Evolutionary conservation across 2,888 invertebrate genomes (phyloP).

Genomic region (Athripsodes cinereus): DNA sequence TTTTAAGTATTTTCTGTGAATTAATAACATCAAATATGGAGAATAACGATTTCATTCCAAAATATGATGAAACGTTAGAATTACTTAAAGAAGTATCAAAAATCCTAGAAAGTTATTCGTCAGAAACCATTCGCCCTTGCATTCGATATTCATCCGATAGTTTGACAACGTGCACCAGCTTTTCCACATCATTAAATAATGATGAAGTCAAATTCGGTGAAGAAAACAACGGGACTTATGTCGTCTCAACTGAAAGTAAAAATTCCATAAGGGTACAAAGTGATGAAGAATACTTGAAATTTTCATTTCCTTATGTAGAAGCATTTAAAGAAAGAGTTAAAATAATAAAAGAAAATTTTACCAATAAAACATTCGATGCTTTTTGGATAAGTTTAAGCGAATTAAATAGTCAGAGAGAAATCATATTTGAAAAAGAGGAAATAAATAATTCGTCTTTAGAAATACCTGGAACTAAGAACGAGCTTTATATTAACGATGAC

Average conservation of each 20-base stretch:
- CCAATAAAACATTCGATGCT: background rate
- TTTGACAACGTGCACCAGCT: background rate
- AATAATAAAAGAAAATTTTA: background rate
- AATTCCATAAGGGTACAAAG: background rate
- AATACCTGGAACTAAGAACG: background rate
- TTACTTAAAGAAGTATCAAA: background rate
- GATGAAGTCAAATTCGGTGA: background rate
- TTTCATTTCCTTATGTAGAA: conserved; percentile 1
- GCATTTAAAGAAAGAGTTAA: background rate
- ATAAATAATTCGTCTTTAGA: background rate
- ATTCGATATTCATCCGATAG: background rate
- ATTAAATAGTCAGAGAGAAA: background rate
- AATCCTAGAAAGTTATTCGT: background rate
- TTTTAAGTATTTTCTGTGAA: too few relatives aligned
- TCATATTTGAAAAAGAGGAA: too few relatives aligned
- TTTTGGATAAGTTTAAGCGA: background rate
- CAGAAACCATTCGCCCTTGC: background rate
- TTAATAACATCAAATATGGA: too few relatives aligned
- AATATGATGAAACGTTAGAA: background rate
- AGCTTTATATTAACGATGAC: background rate
- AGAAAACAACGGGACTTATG: background rate
- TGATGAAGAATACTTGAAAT: background rate
- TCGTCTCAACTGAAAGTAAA: background rate
- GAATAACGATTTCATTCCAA: background rate
- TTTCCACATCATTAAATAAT: background rate